Evolutionary conservation across 2,888 invertebrate species (phyloP).

Genomic region (Hecatera dysodea): DNA sequence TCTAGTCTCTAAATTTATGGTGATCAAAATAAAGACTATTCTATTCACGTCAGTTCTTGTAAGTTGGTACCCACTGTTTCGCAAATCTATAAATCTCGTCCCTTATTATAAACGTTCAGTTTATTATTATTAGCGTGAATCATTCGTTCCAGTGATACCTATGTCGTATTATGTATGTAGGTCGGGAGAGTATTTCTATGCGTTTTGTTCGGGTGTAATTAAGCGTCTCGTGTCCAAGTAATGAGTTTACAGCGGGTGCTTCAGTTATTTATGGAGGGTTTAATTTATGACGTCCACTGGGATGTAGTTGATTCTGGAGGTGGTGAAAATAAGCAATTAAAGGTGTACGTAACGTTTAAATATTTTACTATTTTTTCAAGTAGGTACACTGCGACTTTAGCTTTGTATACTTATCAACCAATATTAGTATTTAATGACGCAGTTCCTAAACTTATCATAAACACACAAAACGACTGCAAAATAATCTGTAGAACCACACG

Average conservation of each 20-base stretch:
- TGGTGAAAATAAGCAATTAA: neutral
- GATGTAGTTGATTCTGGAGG: neutral
- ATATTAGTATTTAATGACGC: too few relatives aligned
- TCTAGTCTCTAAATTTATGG: too few relatives aligned
- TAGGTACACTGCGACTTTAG: too few relatives aligned
- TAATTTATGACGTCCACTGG: conserved; percentile 21
- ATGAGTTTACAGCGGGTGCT: conserved; percentile 21
- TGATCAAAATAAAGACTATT: too few relatives aligned
- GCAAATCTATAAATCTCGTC: conserved; percentile 14
- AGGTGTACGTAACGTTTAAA: neutral
- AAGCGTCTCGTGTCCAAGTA: conserved; percentile 35
- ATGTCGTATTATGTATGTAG: conserved; percentile 48
- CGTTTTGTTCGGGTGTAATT: conserved; percentile 56
- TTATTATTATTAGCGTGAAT: conserved; percentile 43
- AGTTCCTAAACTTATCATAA: too few relatives aligned
- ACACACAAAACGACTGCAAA: too few relatives aligned
- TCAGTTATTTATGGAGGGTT: conserved; percentile 4
- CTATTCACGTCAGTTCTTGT: too few relatives aligned
- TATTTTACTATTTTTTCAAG: neutral
- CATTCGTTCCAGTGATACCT: conserved; percentile 29
- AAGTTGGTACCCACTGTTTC: neutral
- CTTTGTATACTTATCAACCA: too few relatives aligned
- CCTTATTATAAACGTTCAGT: conserved; percentile 2
- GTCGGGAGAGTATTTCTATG: conserved; percentile 55
- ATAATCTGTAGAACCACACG: too few relatives aligned